A percentile compares a stretch with the other conserved stretches of the same genome.
Conservation (phyloP, 2,797 vertebrate species). For the Sebastes aleutianus region DNA sequence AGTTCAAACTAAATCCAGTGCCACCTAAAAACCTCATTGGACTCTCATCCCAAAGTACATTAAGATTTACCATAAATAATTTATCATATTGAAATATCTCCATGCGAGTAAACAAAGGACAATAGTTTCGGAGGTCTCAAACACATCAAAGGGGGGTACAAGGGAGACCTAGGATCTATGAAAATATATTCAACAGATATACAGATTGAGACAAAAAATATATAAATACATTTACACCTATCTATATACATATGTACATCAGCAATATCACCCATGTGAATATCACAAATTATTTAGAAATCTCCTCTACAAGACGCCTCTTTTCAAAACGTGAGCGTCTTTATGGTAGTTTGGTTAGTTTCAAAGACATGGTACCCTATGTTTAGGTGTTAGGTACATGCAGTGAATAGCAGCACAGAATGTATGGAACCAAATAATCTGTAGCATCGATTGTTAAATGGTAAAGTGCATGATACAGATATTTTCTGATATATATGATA, state of each 20-base stretch:
- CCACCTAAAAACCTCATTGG: slow-evolving; percentile 38
- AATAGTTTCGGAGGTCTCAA: slow-evolving; percentile 60
- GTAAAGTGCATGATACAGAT: slow-evolving; percentile 55
- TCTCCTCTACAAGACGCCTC: slow-evolving; percentile 52
- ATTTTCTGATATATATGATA: slow-evolving; percentile 13
- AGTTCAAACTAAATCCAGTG: slow-evolving; percentile 71
- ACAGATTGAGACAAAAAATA: slow-evolving; percentile 81
- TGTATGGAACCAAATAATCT: slow-evolving; percentile 34
- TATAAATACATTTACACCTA: slow-evolving; percentile 81
- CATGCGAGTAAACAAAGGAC: slow-evolving; percentile 78
- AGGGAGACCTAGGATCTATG: slow-evolving; percentile 76
- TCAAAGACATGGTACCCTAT: slow-evolving; percentile 28
- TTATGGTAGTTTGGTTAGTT: slow-evolving; percentile 54
- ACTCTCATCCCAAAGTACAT: slow-evolving; percentile 53
- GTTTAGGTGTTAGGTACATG: slow-evolving; percentile 25
- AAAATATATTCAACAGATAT: slow-evolving; percentile 84
- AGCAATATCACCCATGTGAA: slow-evolving; percentile 78
- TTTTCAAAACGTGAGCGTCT: slow-evolving; percentile 46
- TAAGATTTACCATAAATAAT: slow-evolving; percentile 72
- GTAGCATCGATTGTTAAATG: neutral
- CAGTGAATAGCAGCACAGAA: slow-evolving; percentile 57
- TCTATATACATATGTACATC: slow-evolving; percentile 80
- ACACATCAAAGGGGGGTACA: slow-evolving; percentile 61
- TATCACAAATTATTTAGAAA: slow-evolving; percentile 78
- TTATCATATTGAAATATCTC: slow-evolving; percentile 72